phyloP scores from a whole-genome alignment of 2,797 vertebrate species.

The Hemitrygon akajei region DNA sequence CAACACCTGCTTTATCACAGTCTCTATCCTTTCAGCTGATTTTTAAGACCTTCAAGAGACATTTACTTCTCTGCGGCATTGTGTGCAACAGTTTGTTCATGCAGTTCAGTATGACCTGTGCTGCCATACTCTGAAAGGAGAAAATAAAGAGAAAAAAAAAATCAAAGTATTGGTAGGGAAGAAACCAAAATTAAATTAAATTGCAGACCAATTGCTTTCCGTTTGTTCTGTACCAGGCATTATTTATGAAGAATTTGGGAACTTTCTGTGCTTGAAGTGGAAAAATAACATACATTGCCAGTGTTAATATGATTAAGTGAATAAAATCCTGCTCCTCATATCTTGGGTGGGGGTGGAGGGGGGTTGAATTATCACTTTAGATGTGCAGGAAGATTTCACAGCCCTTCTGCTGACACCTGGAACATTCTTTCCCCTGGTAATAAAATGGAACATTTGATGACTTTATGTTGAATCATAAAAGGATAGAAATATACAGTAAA shows the following conservation, averaged over 20 bases:
- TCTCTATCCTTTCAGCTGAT: neutral
- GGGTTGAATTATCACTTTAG: neutral
- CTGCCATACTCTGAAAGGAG: neutral
- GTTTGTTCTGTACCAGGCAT: neutral
- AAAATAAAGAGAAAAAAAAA: neutral
- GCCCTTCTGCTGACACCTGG: neutral
- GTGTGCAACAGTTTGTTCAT: neutral
- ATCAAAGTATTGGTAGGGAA: neutral
- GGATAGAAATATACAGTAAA: neutral
- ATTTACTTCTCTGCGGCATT: neutral
- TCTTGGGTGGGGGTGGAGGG: neutral
- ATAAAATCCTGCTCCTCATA: neutral
- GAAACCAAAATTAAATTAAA: neutral
- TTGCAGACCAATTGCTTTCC: neutral
- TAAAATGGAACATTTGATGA: neutral
- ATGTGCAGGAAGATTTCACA: neutral
- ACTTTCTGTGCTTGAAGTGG: neutral
- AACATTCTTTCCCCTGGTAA: neutral
- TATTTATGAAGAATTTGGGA: neutral
- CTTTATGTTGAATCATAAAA: neutral
- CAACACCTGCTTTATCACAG: neutral
- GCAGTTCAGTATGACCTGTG: neutral
- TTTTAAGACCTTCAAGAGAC: neutral
- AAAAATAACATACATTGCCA: neutral
- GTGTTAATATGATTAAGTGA: neutral